phyloP scores from a whole-genome alignment of 1,140 invertebrate genomes.

The Acarapis woodi region DNA sequence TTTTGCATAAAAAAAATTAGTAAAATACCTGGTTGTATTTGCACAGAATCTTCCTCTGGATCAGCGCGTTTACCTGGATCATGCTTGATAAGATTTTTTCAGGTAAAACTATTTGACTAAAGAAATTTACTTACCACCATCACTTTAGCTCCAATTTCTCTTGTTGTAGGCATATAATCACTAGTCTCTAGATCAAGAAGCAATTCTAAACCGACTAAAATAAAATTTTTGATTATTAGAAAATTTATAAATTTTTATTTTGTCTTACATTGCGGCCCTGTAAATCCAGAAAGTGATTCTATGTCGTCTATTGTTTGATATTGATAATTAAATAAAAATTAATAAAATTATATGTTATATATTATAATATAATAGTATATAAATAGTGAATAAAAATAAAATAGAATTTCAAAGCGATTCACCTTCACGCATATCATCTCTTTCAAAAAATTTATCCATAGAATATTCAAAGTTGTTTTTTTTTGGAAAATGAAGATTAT shows the following conservation, averaged over 20 bases:
- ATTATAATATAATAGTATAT: too few species aligned
- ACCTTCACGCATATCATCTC: too few species aligned
- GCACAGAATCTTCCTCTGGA: constrained; percentile 10
- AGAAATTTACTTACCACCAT: constrained; percentile 12
- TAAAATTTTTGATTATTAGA: too few species aligned
- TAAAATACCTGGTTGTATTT: constrained; percentile 6
- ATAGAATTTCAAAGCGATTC: too few species aligned
- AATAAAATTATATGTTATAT: too few species aligned
- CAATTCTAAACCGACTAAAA: constrained; percentile 17
- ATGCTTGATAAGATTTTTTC: neutral
- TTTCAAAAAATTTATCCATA: neutral
- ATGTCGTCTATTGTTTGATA: neutral
- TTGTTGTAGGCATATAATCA: constrained; percentile 16
- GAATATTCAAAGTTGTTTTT: neutral
- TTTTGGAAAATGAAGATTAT: constrained; percentile 4
- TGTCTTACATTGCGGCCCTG: constrained; percentile 10
- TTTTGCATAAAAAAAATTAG: too few species aligned
- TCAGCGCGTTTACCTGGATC: constrained; percentile 4
- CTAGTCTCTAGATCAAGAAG: constrained; percentile 17
- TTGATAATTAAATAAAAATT: neutral
- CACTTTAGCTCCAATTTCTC: constrained; percentile 16
- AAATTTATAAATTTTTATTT: too few species aligned
- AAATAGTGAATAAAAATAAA: too few species aligned
- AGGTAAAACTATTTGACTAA: neutral
- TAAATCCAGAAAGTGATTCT: constrained; percentile 6